Conservation (phyloP, 2,113 vertebrate genomes). For the Hystrix cristata region DNA sequence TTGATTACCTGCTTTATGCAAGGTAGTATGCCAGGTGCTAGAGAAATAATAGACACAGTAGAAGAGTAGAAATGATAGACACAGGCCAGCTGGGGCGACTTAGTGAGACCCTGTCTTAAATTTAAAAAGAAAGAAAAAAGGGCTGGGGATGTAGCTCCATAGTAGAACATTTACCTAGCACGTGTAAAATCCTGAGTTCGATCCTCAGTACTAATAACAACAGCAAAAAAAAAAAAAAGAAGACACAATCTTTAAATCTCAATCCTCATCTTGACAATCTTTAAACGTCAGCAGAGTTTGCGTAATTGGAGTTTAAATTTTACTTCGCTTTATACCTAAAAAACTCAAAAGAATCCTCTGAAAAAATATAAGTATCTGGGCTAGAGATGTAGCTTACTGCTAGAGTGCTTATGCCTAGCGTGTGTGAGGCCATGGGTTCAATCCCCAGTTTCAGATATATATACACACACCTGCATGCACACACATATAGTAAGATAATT, state of each 20-base stretch:
- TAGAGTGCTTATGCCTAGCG: neutral
- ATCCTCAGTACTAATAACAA: neutral
- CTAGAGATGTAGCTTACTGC: neutral
- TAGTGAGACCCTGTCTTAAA: neutral
- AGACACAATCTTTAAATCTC: neutral
- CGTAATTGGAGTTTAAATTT: conserved; percentile 37
- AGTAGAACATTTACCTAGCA: neutral
- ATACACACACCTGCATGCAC: neutral
- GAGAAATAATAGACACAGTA: neutral
- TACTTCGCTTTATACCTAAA: neutral
- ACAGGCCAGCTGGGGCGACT: neutral
- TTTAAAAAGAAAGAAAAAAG: neutral
- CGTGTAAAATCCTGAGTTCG: neutral
- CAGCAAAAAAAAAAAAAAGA: neutral
- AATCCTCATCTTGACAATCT: neutral
- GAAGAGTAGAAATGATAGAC: neutral
- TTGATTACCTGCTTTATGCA: neutral
- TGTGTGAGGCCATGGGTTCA: neutral
- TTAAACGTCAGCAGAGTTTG: conserved; percentile 31
- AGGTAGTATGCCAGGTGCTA: neutral
- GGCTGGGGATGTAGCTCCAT: neutral
- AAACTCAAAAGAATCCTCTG: neutral
- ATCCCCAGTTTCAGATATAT: neutral
- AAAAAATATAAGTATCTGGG: neutral
- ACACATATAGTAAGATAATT: neutral